These are phyloP conservation scores for Aspidiotus rigidus DNA, from an alignment of 2,888 invertebrate genomes.

Conservation along the genomic window DNA sequence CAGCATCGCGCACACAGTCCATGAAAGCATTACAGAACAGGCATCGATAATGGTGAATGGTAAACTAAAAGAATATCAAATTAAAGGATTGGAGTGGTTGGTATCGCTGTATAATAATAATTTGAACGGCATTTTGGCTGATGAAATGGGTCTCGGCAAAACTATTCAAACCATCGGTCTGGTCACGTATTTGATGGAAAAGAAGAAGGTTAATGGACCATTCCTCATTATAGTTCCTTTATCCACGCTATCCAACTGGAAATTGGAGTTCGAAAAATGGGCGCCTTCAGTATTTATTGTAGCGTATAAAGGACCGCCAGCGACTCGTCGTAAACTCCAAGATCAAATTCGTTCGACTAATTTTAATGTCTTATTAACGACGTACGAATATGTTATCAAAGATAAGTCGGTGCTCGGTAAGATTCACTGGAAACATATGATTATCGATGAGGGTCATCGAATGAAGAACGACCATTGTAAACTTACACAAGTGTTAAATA, in stretches of 20 bases:
- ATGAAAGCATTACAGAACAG: constrained; percentile 89
- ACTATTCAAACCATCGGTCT: constrained; percentile 96
- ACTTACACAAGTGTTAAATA: constrained; percentile 92
- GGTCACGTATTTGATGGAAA: constrained; percentile 95
- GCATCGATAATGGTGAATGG: constrained; percentile 90
- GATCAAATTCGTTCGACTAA: constrained; percentile 83
- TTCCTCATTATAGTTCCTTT: constrained; percentile 97
- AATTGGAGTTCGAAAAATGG: constrained; percentile 98
- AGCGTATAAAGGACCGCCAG: constrained; percentile 91
- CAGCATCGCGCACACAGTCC: constrained; percentile 92
- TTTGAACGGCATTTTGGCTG: constrained; percentile 95
- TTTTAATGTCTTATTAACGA: constrained; percentile 95
- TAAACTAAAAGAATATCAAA: constrained; percentile 91
- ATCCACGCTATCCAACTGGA: constrained; percentile 98
- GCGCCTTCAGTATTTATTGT: constrained; percentile 86
- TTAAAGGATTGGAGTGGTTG: constrained; percentile 96
- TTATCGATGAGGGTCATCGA: constrained; percentile 98
- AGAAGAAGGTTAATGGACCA: constrained; percentile 94
- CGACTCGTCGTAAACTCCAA: constrained; percentile 69
- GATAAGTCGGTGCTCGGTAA: constrained; percentile 93
- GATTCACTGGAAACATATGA: constrained; percentile 99
- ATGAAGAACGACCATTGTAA: constrained; percentile 99
- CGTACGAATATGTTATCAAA: constrained; percentile 98
- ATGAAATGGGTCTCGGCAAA: constrained; percentile 99
- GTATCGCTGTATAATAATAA: constrained; percentile 98